phyloP scores from a whole-genome alignment of 1,140 invertebrate species.

The Heliconius eleuchia region DNA sequence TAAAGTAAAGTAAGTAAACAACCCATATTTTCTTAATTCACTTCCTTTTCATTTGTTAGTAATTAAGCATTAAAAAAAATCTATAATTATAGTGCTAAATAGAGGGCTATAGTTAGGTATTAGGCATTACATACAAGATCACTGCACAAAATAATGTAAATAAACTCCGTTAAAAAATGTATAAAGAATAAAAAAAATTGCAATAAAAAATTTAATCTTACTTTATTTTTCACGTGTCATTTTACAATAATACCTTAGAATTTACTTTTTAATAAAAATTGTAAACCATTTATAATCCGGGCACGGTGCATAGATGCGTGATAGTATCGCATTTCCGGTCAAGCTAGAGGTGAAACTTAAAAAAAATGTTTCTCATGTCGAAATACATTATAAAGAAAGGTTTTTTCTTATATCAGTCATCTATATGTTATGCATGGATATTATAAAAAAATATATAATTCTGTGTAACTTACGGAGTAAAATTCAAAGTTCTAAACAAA shows the following conservation, averaged over 20 bases:
- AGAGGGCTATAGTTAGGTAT: too few relatives aligned
- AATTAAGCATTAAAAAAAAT: too few relatives aligned
- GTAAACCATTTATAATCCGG: conserved; percentile 56
- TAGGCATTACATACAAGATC: too few relatives aligned
- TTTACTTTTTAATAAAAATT: conserved; percentile 44
- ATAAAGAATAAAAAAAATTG: not conserved
- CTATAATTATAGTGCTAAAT: too few relatives aligned
- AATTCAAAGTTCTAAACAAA: not conserved
- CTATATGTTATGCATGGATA: not conserved
- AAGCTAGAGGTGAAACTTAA: conserved; percentile 54
- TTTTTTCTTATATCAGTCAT: conserved; percentile 1
- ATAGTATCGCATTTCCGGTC: conserved; percentile 76
- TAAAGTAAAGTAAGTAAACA: too few relatives aligned
- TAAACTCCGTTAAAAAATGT: too few relatives aligned
- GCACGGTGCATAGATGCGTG: conserved; percentile 58
- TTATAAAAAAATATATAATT: not conserved
- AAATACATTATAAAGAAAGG: conserved; percentile 14
- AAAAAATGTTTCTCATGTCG: conserved; percentile 63
- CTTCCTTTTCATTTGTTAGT: too few relatives aligned
- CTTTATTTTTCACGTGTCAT: not conserved
- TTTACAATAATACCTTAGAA: conserved; percentile 20
- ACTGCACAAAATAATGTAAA: too few relatives aligned
- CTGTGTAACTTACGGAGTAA: too few relatives aligned
- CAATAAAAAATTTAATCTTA: not conserved
- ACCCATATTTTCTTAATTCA: too few relatives aligned